Evolutionary conservation across 2,113 vertebrate species (phyloP).

Genomic region (Xenopus tropicalis): DNA sequence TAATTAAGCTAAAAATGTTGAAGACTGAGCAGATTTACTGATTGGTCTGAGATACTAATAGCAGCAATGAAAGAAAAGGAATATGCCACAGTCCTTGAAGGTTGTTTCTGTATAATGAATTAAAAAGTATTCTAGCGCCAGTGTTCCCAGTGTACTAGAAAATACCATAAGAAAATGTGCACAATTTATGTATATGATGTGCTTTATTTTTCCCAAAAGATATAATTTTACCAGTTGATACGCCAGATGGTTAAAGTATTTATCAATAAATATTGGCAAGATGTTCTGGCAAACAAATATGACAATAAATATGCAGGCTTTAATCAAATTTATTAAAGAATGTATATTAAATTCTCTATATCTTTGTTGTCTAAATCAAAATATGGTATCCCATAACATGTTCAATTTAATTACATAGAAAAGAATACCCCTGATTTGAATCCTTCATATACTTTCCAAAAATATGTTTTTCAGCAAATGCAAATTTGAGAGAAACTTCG

Average conservation of each 20-base stretch:
- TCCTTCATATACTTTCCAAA: background rate
- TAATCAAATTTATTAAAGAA: conserved; percentile 21
- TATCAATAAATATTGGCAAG: too few species aligned
- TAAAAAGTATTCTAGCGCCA: background rate
- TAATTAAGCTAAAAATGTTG: background rate
- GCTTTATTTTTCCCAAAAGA: background rate
- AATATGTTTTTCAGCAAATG: background rate
- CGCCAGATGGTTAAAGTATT: too few species aligned
- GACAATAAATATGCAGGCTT: background rate
- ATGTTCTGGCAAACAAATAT: background rate
- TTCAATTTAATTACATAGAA: conserved; percentile 24
- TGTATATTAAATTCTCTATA: conserved; percentile 19
- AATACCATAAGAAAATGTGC: background rate
- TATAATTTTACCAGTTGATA: background rate
- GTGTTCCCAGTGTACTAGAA: background rate
- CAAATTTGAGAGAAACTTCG: conserved; percentile 5
- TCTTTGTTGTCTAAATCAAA: conserved; percentile 6
- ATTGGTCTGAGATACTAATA: background rate
- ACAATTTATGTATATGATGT: background rate
- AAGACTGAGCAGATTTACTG: background rate
- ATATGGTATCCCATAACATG: conserved; percentile 19
- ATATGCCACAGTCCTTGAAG: too few species aligned
- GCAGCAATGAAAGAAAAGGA: background rate
- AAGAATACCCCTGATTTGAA: conserved; percentile 13
- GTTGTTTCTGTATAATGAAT: background rate